Conservation (phyloP, 1,140 invertebrate genomes). For the Drosophila micromelanica region DNA sequence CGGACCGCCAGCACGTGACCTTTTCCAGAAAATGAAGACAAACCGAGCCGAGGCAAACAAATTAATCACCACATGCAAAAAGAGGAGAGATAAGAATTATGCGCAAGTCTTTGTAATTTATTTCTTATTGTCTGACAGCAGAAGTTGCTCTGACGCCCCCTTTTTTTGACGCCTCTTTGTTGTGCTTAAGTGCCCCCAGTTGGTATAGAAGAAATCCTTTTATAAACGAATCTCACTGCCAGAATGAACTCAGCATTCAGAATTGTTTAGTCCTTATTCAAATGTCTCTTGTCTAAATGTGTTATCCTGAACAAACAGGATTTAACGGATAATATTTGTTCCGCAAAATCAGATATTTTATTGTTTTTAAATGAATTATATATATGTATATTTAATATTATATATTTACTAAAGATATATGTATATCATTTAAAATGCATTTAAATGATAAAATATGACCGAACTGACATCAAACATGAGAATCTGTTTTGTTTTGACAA, state of each 20-base stretch:
- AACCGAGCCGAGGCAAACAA: conserved; percentile 34
- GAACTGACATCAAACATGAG: too few relatives aligned
- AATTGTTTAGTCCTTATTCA: neutral
- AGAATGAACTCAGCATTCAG: conserved; percentile 1
- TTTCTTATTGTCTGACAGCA: conserved; percentile 61
- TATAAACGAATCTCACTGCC: conserved; percentile 11
- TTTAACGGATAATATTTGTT: too few relatives aligned
- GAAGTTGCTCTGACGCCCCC: conserved; percentile 2
- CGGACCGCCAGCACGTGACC: conserved; percentile 84
- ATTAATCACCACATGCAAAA: conserved; percentile 51
- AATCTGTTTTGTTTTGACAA: too few relatives aligned
- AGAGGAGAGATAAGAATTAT: conserved; percentile 70
- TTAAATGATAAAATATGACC: too few relatives aligned
- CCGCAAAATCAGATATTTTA: too few relatives aligned
- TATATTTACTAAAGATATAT: conserved; percentile 2
- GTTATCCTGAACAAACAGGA: neutral
- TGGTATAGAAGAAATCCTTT: conserved; percentile 18
- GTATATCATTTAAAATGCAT: neutral
- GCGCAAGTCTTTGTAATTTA: conserved; percentile 73
- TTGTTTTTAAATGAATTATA: too few relatives aligned
- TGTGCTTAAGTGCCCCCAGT: conserved; percentile 41
- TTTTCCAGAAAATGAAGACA: conserved; percentile 68
- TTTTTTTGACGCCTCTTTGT: conserved; percentile 40
- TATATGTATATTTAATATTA: too few relatives aligned
- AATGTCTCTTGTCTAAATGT: conserved; percentile 1